Conservation (phyloP, 2,113 vertebrate species). For the Misgurnus mizolepis region DNA sequence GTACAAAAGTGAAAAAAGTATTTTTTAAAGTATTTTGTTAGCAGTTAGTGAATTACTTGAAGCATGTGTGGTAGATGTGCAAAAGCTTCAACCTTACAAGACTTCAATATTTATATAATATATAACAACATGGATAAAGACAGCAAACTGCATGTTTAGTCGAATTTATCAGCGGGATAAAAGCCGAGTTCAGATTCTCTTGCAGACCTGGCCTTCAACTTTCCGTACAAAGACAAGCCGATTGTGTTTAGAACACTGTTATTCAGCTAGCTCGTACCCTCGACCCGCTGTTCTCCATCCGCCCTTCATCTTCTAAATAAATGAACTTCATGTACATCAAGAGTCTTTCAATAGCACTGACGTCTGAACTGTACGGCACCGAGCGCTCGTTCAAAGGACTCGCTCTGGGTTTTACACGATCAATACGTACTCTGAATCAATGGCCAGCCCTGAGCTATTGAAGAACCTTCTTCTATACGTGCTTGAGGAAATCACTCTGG, state of each 20-base stretch:
- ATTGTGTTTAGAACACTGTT: slow-evolving; percentile 4
- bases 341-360: slow-evolving; percentile 7
- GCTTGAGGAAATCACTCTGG: slow-evolving; percentile 33
- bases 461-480: not conserved
- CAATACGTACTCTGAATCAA: slow-evolving; percentile 28
- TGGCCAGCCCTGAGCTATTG: slow-evolving; percentile 39
- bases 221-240: not conserved
- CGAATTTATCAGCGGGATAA: not conserved
- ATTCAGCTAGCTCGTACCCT: slow-evolving; percentile 4
- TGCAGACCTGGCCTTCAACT: slow-evolving; percentile 1
- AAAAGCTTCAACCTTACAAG: not conserved
- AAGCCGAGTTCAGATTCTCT: not conserved
- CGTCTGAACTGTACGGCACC: not conserved
- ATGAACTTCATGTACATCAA: slow-evolving; percentile 1
- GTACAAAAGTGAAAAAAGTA: not conserved
- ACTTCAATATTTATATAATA: too few species aligned
- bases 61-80: not conserved
- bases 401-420: not conserved
- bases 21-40: too few species aligned
- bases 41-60: not conserved
- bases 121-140: too few species aligned
- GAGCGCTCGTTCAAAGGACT: not conserved
- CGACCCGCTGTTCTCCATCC: not conserved
- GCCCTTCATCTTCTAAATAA: not conserved
- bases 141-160: not conserved